Evolutionary conservation across 1,140 invertebrate species (phyloP).

Genomic region (Drosophila leontia): DNA sequence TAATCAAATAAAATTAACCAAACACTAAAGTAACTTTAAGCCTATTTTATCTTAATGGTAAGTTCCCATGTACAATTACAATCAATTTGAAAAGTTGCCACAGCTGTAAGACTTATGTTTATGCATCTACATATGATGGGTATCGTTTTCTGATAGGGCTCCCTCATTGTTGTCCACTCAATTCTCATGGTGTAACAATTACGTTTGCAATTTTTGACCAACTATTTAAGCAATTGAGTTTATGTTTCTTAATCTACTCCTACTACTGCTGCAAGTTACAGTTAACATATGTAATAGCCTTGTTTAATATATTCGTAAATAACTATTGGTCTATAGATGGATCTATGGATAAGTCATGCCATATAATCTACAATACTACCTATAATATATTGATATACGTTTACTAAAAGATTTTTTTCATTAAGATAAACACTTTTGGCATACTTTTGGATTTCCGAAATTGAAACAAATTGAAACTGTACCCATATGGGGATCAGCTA

Average conservation of each 20-base stretch:
- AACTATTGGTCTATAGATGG: constrained; percentile 13
- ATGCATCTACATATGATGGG: constrained; percentile 62
- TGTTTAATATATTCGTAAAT: constrained; percentile 41
- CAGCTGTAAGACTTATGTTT: constrained; percentile 39
- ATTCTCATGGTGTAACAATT: constrained; percentile 62
- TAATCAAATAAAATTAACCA: constrained; percentile 33
- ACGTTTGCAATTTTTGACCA: constrained; percentile 83
- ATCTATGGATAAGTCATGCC: constrained; percentile 38
- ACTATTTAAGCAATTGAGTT: constrained; percentile 82
- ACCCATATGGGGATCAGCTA: constrained; percentile 59
- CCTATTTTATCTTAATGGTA: constrained; percentile 74
- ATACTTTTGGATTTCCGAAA: constrained; percentile 70
- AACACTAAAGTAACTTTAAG: constrained; percentile 74
- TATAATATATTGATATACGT: constrained; percentile 46
- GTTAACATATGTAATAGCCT: constrained; percentile 44
- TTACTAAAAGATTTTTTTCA: constrained; percentile 78
- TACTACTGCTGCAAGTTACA: constrained; percentile 80
- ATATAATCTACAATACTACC: constrained; percentile 42
- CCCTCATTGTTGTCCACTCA: constrained; percentile 37
- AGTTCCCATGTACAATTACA: constrained; percentile 63
- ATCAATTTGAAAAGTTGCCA: constrained; percentile 79
- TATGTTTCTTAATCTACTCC: constrained; percentile 67
- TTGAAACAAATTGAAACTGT: constrained; percentile 39
- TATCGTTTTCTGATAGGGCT: constrained; percentile 67
- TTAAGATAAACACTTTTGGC: constrained; percentile 84